Evolutionary conservation across 2,113 vertebrate genomes (phyloP).

Genomic region (Pteropus alecto): DNA sequence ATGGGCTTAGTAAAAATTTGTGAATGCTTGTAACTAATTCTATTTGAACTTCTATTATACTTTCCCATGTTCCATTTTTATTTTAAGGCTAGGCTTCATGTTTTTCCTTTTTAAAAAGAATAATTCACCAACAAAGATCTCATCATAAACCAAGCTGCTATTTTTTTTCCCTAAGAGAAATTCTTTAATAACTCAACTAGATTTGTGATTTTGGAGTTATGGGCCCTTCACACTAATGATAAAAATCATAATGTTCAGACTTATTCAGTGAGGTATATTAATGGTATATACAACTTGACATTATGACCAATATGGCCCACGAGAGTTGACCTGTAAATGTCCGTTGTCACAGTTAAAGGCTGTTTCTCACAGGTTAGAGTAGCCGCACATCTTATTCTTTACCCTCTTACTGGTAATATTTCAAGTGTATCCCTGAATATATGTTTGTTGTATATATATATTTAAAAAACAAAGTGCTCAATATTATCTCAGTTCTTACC

Average conservation of each 20-base stretch:
- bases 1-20: not conserved
- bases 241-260: conserved; percentile 75
- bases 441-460: not conserved
- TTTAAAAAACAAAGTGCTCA: not conserved
- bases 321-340: conserved; percentile 79
- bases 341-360: conserved; percentile 77
- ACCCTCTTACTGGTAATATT: not conserved
- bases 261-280: conserved; percentile 77
- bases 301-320: conserved; percentile 79
- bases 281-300: conserved; percentile 78
- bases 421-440: not conserved
- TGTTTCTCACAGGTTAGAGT: conserved; percentile 42
- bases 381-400: conserved; percentile 58
- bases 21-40: not conserved
- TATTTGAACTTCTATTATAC: not conserved
- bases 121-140: not conserved
- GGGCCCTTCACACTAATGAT: conserved; percentile 69
- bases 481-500: not conserved
- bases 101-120: conserved; percentile 43
- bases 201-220: conserved; percentile 77
- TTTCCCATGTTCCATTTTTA: conserved; percentile 35
- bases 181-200: conserved; percentile 76
- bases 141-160: not conserved
- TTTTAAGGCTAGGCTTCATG: not conserved
- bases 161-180: conserved; percentile 47